Conservation (phyloP, 2,113 vertebrate genomes). For the Zeus faber region DNA sequence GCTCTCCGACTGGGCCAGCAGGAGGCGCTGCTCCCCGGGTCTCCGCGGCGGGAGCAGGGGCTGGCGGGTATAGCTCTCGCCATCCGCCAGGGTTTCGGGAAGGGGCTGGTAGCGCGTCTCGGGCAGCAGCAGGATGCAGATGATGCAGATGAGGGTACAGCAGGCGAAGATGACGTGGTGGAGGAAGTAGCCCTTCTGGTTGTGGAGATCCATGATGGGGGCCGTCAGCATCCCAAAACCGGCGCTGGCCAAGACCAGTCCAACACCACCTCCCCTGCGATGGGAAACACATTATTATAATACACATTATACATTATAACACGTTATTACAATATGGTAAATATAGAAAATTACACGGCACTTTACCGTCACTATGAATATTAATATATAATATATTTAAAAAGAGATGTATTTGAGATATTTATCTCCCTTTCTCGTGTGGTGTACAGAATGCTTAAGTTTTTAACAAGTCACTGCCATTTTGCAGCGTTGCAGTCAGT, state of each 20-base stretch:
- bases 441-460: no score
- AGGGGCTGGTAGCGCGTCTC: constrained; percentile 89
- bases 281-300: constrained; percentile 19
- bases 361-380: no score
- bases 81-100: constrained; percentile 86
- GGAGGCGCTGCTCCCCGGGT: constrained; percentile 82
- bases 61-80: constrained; percentile 88
- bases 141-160: constrained; percentile 98
- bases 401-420: background rate
- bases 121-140: constrained; percentile 94
- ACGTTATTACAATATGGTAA: no score
- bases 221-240: constrained; percentile 95
- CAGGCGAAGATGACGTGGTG: constrained; percentile 99
- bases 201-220: constrained; percentile 97
- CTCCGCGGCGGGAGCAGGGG: constrained; percentile 84
- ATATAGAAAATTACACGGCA: no score
- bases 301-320: no score
- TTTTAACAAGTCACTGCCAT: constrained; percentile 17
- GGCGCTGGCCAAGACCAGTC: constrained; percentile 91
- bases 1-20: constrained; percentile 83
- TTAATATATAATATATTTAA: no score
- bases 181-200: constrained; percentile 98
- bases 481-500: constrained; percentile 43
- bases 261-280: constrained; percentile 87
- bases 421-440: background rate